Evolutionary conservation across 2,888 invertebrate species (phyloP).

Genomic region (Drepana falcataria): DNA sequence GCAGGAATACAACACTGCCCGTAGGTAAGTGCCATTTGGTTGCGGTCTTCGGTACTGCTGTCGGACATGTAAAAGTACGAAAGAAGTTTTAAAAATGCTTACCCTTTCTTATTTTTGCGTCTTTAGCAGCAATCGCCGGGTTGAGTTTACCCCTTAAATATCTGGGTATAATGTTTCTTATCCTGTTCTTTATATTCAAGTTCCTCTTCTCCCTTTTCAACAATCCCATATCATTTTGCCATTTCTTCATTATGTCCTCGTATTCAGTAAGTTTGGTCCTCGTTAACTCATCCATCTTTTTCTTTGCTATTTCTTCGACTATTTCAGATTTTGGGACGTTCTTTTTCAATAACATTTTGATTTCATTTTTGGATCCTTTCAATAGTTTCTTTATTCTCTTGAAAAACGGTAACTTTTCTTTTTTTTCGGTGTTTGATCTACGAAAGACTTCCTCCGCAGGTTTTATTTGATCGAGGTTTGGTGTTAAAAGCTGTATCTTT

Average conservation of each 20-base stretch:
- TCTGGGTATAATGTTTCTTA: constrained; percentile 53
- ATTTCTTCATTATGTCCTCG: constrained; percentile 42
- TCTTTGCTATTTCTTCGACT: constrained; percentile 36
- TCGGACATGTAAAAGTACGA: too few species aligned
- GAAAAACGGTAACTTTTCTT: constrained; percentile 33
- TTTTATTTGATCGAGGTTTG: constrained; percentile 2
- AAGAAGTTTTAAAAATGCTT: constrained; percentile 2
- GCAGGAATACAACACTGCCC: too few species aligned
- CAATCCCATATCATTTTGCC: constrained; percentile 46
- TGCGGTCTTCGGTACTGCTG: too few species aligned
- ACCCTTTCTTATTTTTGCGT: constrained; percentile 16
- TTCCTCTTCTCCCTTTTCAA: constrained; percentile 26
- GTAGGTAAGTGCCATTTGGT: too few species aligned
- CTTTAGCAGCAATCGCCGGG: constrained; percentile 26
- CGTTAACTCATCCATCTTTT: constrained; percentile 33
- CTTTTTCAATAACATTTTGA: constrained; percentile 31
- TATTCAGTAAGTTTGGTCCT: constrained; percentile 35
- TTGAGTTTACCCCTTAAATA: constrained; percentile 50
- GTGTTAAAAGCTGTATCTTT: not conserved
- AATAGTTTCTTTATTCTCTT: constrained; percentile 43
- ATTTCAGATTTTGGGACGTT: constrained; percentile 39
- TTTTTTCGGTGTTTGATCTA: not conserved
- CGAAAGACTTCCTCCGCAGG: not conserved
- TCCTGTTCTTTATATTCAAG: constrained; percentile 26
- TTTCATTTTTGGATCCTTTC: constrained; percentile 40